Evolutionary conservation across 2,888 invertebrate species (phyloP), one percentile per base, ranked within the genome.

Genomic region (Cephus runcator): DNA sequence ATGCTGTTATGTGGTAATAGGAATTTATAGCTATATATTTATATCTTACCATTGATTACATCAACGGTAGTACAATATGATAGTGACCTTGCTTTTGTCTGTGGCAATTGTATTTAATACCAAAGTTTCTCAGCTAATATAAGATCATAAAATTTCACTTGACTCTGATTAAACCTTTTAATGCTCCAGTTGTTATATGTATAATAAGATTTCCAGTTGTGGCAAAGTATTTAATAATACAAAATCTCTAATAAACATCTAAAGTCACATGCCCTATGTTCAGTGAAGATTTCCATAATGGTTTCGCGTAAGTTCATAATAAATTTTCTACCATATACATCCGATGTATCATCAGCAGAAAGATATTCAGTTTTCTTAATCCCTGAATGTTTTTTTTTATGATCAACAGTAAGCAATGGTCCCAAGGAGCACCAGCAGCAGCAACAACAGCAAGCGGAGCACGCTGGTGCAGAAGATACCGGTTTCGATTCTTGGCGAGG

Each of bases 401-500:
- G 71, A 15, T 71, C 75, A 34, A 76, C 83, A 91, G 91, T 91
- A 87, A 91, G 90, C 90, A 91, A 91, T 91, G 91, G 91, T 87
- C 91, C 91, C 84, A 91, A 91, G 88, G 91, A 91, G 87, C 91
- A 91, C 85, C 91, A 90, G 82, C 83, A 82, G 34, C 86, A 85
- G 71, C 88, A 88, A 77, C 89, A 88, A 80, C 89, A 89, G 56
- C 89, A 88, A 82, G 89, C 88, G 81, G 91, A 91, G 77, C 90
- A 91, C 84, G 88, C 88, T 78, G 87, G 86, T 40, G 89, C 87
- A 79, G 91, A 91, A 83, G 91, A 91, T 78, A 86, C 90, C 79
- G 87, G 89, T 76, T 91, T 91, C 83, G 91, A 91, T 81, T 91
- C 91, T 12, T 91, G 91, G 91, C 86, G 91, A 81, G 90, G 89